Conservation (phyloP, 2,888 invertebrate species). For the Sphaeridia pumilis region DNA sequence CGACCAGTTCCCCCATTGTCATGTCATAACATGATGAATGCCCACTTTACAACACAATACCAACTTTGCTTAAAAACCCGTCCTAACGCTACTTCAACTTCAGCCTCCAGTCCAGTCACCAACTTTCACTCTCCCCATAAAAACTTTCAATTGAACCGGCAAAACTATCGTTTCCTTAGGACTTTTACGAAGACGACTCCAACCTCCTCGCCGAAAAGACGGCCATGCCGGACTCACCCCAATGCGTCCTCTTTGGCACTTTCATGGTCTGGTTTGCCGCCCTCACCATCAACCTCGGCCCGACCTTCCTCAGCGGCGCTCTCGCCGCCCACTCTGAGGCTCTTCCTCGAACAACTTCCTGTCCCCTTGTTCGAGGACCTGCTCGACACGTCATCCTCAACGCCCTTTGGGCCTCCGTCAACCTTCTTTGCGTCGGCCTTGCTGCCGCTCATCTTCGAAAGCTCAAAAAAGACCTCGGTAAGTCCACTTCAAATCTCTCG, state of each 20-base stretch:
- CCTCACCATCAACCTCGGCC: conserved; percentile 53
- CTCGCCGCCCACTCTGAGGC: conserved; percentile 54
- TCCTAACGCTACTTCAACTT: not conserved
- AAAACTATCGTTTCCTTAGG: conserved; percentile 29
- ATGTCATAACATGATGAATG: not conserved
- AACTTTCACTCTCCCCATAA: not conserved
- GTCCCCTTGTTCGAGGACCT: conserved; percentile 74
- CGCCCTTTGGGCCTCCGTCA: conserved; percentile 78
- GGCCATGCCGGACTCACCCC: conserved; percentile 69
- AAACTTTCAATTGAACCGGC: too few relatives aligned
- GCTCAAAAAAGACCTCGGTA: conserved; percentile 58
- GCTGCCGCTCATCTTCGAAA: conserved; percentile 67
- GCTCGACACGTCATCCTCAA: conserved; percentile 82
- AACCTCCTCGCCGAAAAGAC: conserved; percentile 43
- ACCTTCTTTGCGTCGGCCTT: conserved; percentile 70
- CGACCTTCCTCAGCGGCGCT: conserved; percentile 71
- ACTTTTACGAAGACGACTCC: conserved; percentile 36
- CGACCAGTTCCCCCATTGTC: too few relatives aligned
- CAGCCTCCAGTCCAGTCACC: not conserved
- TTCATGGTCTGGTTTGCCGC: conserved; percentile 85
- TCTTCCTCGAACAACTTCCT: conserved; percentile 40
- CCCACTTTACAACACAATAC: too few relatives aligned
- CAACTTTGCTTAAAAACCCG: not conserved
- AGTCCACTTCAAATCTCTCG: not conserved
- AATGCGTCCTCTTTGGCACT: conserved; percentile 80